These are phyloP conservation scores for Caenorhabditis sp. DNA, from an alignment of 2,888 invertebrate genomes.

Conservation along the genomic window DNA sequence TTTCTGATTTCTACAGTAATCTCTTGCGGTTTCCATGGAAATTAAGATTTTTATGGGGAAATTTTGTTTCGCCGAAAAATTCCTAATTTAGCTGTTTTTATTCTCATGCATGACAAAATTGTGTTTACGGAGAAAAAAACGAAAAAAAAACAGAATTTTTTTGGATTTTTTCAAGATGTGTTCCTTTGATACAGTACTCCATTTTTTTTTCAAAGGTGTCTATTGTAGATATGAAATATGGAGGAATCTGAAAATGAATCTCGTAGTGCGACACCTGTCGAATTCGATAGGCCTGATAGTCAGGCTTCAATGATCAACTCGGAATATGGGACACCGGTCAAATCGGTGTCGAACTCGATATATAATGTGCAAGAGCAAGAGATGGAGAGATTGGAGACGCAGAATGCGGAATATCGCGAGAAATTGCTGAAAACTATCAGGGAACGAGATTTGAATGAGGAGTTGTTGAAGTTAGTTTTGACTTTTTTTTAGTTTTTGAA, in stretches of 20 bases:
- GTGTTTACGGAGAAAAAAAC: no score
- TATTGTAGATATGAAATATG: neutral
- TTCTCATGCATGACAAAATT: no score
- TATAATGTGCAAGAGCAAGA: slow-evolving; percentile 46
- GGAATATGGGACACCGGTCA: slow-evolving; percentile 29
- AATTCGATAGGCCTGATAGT: neutral
- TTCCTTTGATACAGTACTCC: no score
- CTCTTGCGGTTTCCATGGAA: no score
- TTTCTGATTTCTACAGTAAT: no score
- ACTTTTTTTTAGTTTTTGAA: slow-evolving; percentile 1
- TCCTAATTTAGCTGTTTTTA: no score
- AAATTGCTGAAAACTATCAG: slow-evolving; percentile 52
- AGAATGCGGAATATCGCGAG: slow-evolving; percentile 58
- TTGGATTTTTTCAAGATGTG: no score
- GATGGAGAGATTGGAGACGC: slow-evolving; percentile 36
- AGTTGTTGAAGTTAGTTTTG: slow-evolving; percentile 32
- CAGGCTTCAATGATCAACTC: slow-evolving; percentile 10
- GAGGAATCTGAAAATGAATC: neutral
- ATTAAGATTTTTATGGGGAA: no score
- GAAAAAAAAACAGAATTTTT: no score
- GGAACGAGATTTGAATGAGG: slow-evolving; percentile 52
- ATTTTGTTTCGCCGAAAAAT: no score
- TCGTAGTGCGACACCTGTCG: neutral
- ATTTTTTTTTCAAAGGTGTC: neutral
- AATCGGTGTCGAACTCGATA: slow-evolving; percentile 13